Evolutionary conservation across 2,888 invertebrate species (phyloP).

Genomic region (Julus scandinavius): DNA sequence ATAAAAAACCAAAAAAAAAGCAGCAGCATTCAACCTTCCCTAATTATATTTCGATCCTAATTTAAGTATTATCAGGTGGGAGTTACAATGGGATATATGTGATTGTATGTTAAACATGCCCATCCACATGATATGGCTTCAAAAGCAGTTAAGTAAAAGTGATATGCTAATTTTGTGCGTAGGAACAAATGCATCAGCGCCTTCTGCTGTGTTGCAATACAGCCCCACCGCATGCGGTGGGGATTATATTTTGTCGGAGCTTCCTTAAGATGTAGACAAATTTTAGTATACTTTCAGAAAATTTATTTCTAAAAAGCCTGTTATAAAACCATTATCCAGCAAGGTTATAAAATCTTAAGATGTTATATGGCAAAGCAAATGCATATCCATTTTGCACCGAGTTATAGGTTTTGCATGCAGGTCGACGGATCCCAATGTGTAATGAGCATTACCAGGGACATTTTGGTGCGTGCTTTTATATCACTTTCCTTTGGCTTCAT

Average conservation of each 20-base stretch:
- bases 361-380: slow-evolving; percentile 20
- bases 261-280: neutral
- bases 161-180: slow-evolving; percentile 19
- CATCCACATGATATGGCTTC: neutral
- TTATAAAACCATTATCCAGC: slow-evolving; percentile 33
- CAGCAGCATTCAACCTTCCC: too few relatives aligned
- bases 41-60: neutral
- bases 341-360: slow-evolving; percentile 21
- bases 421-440: slow-evolving; percentile 27
- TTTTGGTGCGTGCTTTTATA: neutral
- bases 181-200: slow-evolving; percentile 3
- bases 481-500: neutral
- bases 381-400: slow-evolving; percentile 12
- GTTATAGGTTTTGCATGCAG: slow-evolving; percentile 33
- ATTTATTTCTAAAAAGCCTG: slow-evolving; percentile 33
- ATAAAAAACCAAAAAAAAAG: too few relatives aligned
- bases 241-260: slow-evolving; percentile 27
- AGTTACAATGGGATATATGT: neutral
- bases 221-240: too few relatives aligned
- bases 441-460: neutral
- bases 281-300: slow-evolving; percentile 25
- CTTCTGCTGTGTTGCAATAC: neutral
- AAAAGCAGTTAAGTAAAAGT: neutral
- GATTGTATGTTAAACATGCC: too few relatives aligned
- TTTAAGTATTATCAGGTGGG: neutral